Percentiles rank a stretch among this genome's conserved stretches.
Conservation (phyloP, 2,797 vertebrate genomes). For the Cryptoprocta ferox region DNA sequence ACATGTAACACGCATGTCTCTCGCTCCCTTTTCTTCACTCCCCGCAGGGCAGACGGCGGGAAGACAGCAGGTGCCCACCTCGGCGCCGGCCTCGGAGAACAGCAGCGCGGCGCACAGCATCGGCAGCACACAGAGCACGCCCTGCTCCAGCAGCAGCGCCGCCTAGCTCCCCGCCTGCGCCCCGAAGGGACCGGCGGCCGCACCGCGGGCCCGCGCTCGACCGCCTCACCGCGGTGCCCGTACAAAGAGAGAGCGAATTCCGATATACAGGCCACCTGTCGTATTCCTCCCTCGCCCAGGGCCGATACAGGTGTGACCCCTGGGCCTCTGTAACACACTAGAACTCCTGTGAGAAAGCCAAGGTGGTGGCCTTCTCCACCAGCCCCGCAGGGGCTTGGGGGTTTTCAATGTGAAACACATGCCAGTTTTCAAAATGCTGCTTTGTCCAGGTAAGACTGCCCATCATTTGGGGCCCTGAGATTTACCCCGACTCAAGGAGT, state of each 20-base stretch:
- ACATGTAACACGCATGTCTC: background rate
- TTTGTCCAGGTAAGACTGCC: conserved; percentile 84
- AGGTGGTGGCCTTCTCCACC: conserved; percentile 71
- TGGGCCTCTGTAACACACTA: conserved; percentile 78
- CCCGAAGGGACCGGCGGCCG: no score
- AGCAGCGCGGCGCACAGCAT: conserved; percentile 97
- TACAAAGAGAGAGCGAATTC: conserved; percentile 72
- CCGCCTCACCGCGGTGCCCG: conserved; percentile 79
- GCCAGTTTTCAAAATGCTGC: conserved; percentile 88
- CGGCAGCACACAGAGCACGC: conserved; percentile 97
- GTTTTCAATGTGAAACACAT: conserved; percentile 88
- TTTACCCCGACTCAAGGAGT: conserved; percentile 69
- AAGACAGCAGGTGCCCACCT: conserved; percentile 90
- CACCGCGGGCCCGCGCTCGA: background rate
- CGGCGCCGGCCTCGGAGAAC: conserved; percentile 93
- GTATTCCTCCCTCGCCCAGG: conserved; percentile 62
- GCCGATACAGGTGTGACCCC: conserved; percentile 68
- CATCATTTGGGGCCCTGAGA: conserved; percentile 67
- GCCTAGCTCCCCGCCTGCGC: conserved; percentile 87
- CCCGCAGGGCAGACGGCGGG: conserved; percentile 89
- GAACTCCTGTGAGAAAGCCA: conserved; percentile 86
- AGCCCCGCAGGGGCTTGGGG: conserved; percentile 76
- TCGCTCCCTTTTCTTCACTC: conserved; percentile 33
- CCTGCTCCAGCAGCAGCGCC: conserved; percentile 97
- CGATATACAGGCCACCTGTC: conserved; percentile 68